Evolutionary conservation across 2,888 invertebrate species (phyloP), one percentile per base, ranked within the genome.

Genomic region (Chouioia cunea): DNA sequence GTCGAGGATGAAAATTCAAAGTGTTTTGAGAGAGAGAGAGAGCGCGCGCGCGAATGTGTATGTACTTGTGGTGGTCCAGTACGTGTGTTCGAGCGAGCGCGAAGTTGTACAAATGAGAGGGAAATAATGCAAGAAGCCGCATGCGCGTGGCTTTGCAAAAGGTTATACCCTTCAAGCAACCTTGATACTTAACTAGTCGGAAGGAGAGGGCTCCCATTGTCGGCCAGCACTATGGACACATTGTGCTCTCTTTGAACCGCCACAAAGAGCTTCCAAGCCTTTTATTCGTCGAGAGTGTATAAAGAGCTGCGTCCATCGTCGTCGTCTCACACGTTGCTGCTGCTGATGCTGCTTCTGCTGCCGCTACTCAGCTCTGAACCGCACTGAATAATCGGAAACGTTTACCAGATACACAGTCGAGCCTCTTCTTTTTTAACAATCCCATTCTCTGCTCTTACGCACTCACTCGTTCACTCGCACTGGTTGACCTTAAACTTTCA

Each of bases 171-270:
- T 80, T 79, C 77, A 78, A 78, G 78, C 78, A 81, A 80, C 81
- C 82, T 82, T 82, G 81, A 82, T 80, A 81, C 56, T 81, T 80
- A 82, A 81, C 78, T 81, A 80, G 79, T 79, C 56, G n/a, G 23
- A 62, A 36, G 3, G 52, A 43, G 22, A 48, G 54, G 23, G 16
- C 10, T 36, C 36, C 81, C 78, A 82, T 82, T 82, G 82, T 82
- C 78, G 77, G 74, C 65, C 71, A 66, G 76, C 74, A 81, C 80
- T 79, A 80, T 81, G 79, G 81, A 82, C 78, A 80, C 78, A 82
- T 82, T 82, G 80, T 81, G 77, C 81, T 80, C 80, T 81, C 80
- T 81, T 82, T 82, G 78, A 82, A 76, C 77, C 71, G 77, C 73
- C 74, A 81, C 80, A 82, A 81, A 80, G 75, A 36, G 59, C 73